Evolutionary conservation across 2,113 vertebrate species (phyloP).

Genomic region (Nesogale talazaci): DNA sequence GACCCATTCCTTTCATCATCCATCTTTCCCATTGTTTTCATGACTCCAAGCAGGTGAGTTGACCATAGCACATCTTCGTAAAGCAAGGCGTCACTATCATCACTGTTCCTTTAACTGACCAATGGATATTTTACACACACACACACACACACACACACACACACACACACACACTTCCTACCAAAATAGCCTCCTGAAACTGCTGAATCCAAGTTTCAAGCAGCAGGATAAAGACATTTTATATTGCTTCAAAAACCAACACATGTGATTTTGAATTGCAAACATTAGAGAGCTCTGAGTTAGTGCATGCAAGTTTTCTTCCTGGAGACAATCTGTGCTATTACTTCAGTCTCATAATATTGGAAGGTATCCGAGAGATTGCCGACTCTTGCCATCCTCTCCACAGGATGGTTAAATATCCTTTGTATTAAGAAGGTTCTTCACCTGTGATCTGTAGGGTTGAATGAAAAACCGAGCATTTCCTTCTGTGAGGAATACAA

Average conservation of each 20-base stretch:
- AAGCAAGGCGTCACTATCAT: neutral
- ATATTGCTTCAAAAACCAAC: neutral
- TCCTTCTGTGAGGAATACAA: neutral
- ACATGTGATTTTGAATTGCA: neutral
- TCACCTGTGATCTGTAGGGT: neutral
- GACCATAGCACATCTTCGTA: neutral
- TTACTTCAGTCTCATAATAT: neutral
- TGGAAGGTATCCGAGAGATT: neutral
- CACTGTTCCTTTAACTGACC: neutral
- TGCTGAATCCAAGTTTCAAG: neutral
- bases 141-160: neutral
- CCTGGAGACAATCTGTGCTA: neutral
- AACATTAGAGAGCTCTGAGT: neutral
- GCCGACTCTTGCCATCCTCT: neutral
- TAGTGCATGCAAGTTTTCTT: neutral
- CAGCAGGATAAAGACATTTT: neutral
- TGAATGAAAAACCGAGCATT: neutral
- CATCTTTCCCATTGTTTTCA: neutral
- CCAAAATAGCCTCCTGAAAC: neutral
- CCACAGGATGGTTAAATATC: neutral
- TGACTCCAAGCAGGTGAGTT: neutral
- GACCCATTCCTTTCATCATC: neutral
- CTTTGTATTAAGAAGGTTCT: neutral
- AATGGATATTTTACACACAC: neutral
- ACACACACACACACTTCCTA: neutral